Evolutionary conservation across 2,113 vertebrate genomes (phyloP), one percentile per base, ranked within the genome.

Genomic region (Lonchura striata): DNA sequence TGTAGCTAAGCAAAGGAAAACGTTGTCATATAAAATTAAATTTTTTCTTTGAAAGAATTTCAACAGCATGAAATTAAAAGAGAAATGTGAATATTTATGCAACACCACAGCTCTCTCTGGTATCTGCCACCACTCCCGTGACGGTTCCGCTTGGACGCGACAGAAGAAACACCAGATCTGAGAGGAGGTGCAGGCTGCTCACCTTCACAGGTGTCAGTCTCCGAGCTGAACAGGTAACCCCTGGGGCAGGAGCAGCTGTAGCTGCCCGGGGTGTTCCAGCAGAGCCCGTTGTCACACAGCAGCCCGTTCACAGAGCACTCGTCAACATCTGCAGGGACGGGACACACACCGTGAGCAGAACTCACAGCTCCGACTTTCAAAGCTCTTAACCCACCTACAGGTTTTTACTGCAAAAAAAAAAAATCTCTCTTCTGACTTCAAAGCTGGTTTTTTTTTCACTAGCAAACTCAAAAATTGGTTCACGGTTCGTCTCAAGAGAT

Each of bases 171-270:
- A 86, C 14, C 83, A n/a, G 24, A 25, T 3, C 23, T 37, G 57
- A 17, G 37, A 56, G 1, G 16, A 7, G 3, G 5, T 6, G 27
- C 27, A 53, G 49, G 63, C 19, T 72, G 41, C 88, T 98, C 93
- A 98, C 98, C 98, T 98, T 98, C 98, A 63, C 98, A 98, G 2
- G 97, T 98, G 64, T 98, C 97, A 9, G 97, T 97, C 74, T 98
- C 97, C 1, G 86, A 66, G 74, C 96, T 98, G 94, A 98, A 98
- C n/a, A 97, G 30, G 68, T 96, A 98, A 15, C 98, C 98, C 75
- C 94, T 96, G n/a, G 98, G 98, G 68, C 98, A 98, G 81, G 96
- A 96, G 82, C 98, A 98, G 95, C 95, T 98, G 90, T 98, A 98
- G 88, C 98, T 98, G 53, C 98, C 98, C 19, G 97, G 98, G 57